A percentile compares a stretch with the other conserved stretches of the same genome.
phyloP scores from a whole-genome alignment of 2,113 vertebrate genomes.

The Corydoras sp. region DNA sequence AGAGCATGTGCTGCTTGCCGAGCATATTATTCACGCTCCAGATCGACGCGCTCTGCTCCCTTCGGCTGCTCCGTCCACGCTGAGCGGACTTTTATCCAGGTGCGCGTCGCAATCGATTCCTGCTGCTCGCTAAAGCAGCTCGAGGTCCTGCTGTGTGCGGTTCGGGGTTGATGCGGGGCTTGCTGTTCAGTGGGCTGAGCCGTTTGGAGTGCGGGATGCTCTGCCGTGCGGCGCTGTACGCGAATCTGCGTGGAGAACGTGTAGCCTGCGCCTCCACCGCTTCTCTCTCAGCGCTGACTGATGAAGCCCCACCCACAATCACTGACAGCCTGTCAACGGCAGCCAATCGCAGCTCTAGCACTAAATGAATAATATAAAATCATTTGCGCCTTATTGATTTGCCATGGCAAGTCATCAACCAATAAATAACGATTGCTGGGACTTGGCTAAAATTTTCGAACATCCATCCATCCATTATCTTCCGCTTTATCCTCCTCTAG shows the following conservation, averaged over 20 bases:
- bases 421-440: neutral
- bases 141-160: conserved; percentile 22
- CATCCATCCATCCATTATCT: no score
- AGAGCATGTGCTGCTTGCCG: conserved; percentile 46
- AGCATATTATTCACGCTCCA: conserved; percentile 47
- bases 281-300: conserved; percentile 32
- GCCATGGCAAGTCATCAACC: neutral
- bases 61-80: conserved; percentile 33
- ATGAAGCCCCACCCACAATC: conserved; percentile 44
- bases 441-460: conserved; percentile 32
- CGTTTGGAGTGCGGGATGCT: conserved; percentile 1
- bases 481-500: no score
- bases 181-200: neutral
- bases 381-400: conserved; percentile 9
- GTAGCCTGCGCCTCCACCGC: conserved; percentile 42
- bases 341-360: conserved; percentile 40
- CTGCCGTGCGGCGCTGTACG: neutral
- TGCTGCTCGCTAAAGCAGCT: conserved; percentile 39
- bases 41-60: conserved; percentile 33
- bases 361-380: neutral
- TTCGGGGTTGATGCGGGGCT: neutral
- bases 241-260: conserved; percentile 21
- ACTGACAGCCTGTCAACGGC: conserved; percentile 36
- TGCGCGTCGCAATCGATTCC: conserved; percentile 29
- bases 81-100: conserved; percentile 46